Evolutionary conservation across 1,140 invertebrate genomes (phyloP).

Genomic region (Drosophila pachea): DNA sequence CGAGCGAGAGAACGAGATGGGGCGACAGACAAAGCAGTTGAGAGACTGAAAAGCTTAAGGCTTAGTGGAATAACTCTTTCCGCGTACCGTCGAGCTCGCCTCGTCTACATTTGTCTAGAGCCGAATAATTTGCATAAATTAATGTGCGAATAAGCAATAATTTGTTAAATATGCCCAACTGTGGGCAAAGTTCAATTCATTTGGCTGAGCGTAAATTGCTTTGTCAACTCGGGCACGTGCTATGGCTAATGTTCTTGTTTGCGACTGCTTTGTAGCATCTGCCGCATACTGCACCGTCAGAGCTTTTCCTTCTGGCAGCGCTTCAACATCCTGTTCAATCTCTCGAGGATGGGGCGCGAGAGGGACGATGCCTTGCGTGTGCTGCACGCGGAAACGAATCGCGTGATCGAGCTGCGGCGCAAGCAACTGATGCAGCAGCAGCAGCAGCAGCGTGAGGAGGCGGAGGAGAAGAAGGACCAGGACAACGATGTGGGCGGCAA

Average conservation of each 20-base stretch:
- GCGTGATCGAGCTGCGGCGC: constrained; percentile 64
- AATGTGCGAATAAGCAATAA: too few relatives aligned
- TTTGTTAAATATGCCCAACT: too few relatives aligned
- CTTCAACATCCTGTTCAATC: constrained; percentile 80
- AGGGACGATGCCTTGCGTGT: constrained; percentile 48
- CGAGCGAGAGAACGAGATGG: too few relatives aligned
- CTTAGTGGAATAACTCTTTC: too few relatives aligned
- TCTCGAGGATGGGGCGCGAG: constrained; percentile 60
- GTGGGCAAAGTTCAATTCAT: background rate
- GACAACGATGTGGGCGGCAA: constrained; percentile 57
- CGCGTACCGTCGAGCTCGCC: too few relatives aligned
- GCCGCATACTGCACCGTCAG: constrained; percentile 79
- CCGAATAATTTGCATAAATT: too few relatives aligned
- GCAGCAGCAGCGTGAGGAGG: constrained; percentile 15
- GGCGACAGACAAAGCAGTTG: too few relatives aligned
- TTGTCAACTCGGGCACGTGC: background rate
- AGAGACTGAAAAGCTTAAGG: too few relatives aligned
- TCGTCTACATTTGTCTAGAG: too few relatives aligned
- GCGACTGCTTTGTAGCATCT: constrained; percentile 61
- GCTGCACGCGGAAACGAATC: constrained; percentile 66
- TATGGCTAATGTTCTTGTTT: background rate
- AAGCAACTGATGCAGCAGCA: constrained; percentile 53
- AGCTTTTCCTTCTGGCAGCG: constrained; percentile 83
- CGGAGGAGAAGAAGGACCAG: constrained; percentile 7
- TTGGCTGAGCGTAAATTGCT: background rate